Conservation (phyloP, 2,113 vertebrate genomes). For the Corvus cornix region DNA sequence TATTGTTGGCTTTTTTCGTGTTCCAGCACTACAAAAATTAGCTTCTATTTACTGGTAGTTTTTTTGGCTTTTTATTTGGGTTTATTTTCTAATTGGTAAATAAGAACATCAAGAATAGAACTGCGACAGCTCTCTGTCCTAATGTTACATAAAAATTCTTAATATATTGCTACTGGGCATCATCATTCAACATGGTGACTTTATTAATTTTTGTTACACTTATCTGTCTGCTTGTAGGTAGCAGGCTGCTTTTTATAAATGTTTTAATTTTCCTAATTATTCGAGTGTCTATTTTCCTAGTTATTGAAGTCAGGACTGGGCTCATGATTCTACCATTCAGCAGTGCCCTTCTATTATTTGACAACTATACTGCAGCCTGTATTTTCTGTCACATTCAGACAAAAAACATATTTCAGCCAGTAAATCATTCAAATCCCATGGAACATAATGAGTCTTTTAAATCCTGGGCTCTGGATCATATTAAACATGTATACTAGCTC, state of each 20-base stretch:
- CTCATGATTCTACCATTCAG: background rate
- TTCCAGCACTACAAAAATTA: background rate
- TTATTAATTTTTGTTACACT: background rate
- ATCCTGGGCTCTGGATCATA: background rate
- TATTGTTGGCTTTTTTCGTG: background rate
- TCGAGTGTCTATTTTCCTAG: background rate
- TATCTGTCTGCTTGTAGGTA: slow-evolving; percentile 7
- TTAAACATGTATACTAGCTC: background rate
- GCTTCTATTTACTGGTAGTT: background rate
- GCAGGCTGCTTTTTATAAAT: background rate
- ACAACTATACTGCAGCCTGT: background rate
- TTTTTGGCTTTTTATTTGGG: background rate
- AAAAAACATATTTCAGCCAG: background rate
- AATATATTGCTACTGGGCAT: background rate
- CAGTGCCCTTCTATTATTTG: background rate
- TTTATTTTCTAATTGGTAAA: background rate
- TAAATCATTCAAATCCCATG: background rate
- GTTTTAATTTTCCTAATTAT: background rate
- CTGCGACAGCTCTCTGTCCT: background rate
- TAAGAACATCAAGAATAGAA: background rate
- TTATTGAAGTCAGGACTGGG: background rate
- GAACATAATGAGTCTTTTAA: background rate
- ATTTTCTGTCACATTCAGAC: background rate
- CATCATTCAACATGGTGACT: background rate
- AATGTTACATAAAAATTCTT: background rate